Base-by-base conservation (phyloP, 2,113 vertebrate species). In the Beaufortia kweichowensis region DNA sequence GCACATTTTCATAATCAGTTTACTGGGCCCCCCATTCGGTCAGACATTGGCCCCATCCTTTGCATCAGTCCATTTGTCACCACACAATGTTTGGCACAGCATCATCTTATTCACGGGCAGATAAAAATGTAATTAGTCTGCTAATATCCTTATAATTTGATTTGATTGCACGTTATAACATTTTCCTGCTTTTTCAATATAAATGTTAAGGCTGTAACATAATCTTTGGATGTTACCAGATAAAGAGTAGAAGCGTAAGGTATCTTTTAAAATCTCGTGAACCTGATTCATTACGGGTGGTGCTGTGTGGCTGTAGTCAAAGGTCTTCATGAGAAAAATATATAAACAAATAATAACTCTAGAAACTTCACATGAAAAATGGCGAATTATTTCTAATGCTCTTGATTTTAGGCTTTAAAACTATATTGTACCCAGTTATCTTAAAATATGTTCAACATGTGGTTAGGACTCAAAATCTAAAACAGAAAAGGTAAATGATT, bases 1-100 rank as follows among this genome's bases (percentile, higher is more conserved):
- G 82, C 76, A 78, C 81, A 84, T 39, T 76, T 76, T 81, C 79
- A 82, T 81, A 84, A 84, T 83, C 62, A 76, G 21, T 81, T 86
- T 80, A 83, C 86, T 82, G 82, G 84, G 81, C 78, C 76, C 76
- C 67, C 76, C 76, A 78, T 46, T 78, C 28, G 80, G 81, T 78
- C 83, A 80, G 77, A 85, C 75, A 89, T 81, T 83, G 83, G 83
- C 81, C 77, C 81, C 85, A 81, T 81, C 62, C 75, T 86, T 85
- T 86, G 83, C 81, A 77, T 80, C 83, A 65, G 63, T 24, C 59
- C 39, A 79, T 69, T 76, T 82, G 50, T 46, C 66, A 79, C 75
- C 43, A 70, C 74, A 79, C 79, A 82, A 69, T 78, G 80, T 77
- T 74, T 81, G 79, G 79, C 75, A 78, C 70, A 43, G 53, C 65